Base-by-base conservation (phyloP, 2,113 vertebrate species). In the Lates calcarifer region DNA sequence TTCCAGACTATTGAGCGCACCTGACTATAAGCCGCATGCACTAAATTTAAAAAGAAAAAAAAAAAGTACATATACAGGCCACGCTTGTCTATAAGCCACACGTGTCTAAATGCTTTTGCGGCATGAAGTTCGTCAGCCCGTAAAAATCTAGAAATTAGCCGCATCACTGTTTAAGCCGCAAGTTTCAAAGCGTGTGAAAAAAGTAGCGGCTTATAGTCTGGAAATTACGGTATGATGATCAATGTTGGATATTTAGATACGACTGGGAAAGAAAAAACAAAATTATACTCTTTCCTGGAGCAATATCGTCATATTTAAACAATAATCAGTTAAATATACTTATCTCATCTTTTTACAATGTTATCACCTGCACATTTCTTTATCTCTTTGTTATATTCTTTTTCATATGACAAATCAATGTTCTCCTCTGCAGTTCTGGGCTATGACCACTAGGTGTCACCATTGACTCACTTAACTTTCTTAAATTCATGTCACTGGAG, bases 401-500 rank as follows among this genome's bases (percentile, higher is more conserved):
- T 55, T 55, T 26, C n/a, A 55, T 47, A 5, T 12, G n/a, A 45
- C 20, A 41, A 22, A 20, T 43, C 6, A 41, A 43, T 28, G 2
- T 22, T 31, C 3, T 18, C 6, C 0, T 0, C 2, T 90, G 86
- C 78, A 88, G 49, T 66, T 87, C 51, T 58, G n/a, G 2, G 0
- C 2, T 41, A 0, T 24, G 2, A 71, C 37, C 93, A 93, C 85
- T 70, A 90, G 92, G 77, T 88, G 94, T 86, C 86, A 43, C 58
- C 62, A 67, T 41, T 11, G 20, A 26, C 64, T 72, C 24, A 72
- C 2, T 79, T 72, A 22, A 72, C 2, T 79, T 77, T 74, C 33
- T 26, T 8, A 58, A 39, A 13, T n/a, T 55, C 1, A 20, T 75
- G 64, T 86, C 41, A 84, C 41, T 43, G 49, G 29, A 81, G 69